Evolutionary conservation across 2,888 invertebrate species (phyloP).

Genomic region (Epistrophella euchroma): DNA sequence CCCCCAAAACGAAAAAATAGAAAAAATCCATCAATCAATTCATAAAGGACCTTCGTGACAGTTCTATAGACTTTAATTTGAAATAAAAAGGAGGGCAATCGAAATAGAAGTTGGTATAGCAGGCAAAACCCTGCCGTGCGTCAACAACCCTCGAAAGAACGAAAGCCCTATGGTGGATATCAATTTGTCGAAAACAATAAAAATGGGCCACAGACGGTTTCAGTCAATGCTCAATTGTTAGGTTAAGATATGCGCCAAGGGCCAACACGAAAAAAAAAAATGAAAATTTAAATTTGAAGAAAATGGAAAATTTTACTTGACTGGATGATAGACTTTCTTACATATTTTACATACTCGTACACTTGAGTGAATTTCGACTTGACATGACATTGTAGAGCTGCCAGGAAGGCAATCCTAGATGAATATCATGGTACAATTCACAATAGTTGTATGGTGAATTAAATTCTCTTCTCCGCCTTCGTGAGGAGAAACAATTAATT

Average conservation of each 20-base stretch:
- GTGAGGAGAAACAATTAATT: slow-evolving; percentile 65
- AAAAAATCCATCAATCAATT: slow-evolving; percentile 68
- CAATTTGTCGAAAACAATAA: slow-evolving; percentile 72
- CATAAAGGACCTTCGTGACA: slow-evolving; percentile 74
- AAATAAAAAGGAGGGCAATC: slow-evolving; percentile 64
- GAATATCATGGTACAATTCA: slow-evolving; percentile 47
- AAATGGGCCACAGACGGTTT: slow-evolving; percentile 68
- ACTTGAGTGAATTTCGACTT: slow-evolving; percentile 67
- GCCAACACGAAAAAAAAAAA: neutral
- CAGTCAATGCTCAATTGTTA: slow-evolving; percentile 11
- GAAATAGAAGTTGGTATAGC: slow-evolving; percentile 2
- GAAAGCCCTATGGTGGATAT: slow-evolving; percentile 44
- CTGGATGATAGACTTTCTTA: neutral
- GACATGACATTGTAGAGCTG: slow-evolving; percentile 34
- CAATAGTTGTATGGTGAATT: slow-evolving; percentile 46
- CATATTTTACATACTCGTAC: neutral
- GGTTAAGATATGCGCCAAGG: slow-evolving; percentile 11
- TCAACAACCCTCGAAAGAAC: slow-evolving; percentile 21
- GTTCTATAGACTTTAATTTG: slow-evolving; percentile 61
- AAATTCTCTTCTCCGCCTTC: slow-evolving; percentile 41
- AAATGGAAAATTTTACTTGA: slow-evolving; percentile 68
- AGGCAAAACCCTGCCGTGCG: neutral
- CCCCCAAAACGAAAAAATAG: neutral
- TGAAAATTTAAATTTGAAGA: slow-evolving; percentile 64
- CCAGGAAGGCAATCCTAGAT: neutral